A percentile compares a stretch with the other conserved stretches of the same genome.
Evolutionary conservation across 2,888 invertebrate species (phyloP).

Genomic region (Mesorhabditis sp.): DNA sequence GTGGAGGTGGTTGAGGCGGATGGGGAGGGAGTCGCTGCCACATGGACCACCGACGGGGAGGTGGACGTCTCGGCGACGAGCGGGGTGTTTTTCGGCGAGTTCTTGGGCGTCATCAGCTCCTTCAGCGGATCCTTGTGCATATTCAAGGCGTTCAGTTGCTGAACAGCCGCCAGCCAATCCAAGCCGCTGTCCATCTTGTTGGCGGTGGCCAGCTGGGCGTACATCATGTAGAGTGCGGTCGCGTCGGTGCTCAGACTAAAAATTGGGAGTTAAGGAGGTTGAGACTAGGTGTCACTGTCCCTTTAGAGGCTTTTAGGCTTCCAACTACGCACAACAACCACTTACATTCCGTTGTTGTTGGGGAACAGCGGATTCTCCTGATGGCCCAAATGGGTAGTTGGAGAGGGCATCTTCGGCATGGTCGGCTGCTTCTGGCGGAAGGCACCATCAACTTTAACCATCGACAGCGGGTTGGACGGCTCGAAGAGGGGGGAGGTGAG

Average conservation of each 20-base stretch:
- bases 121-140: neutral
- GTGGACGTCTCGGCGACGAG: neutral
- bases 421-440: slow-evolving; percentile 22
- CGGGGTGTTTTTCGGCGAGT: slow-evolving; percentile 2
- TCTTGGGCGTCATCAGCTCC: slow-evolving; percentile 3
- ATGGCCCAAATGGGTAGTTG: slow-evolving; percentile 17
- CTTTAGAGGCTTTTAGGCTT: no score
- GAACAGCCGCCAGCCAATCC: slow-evolving; percentile 3
- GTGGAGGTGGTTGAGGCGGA: neutral
- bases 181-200: slow-evolving; percentile 2
- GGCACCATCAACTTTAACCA: slow-evolving; percentile 34
- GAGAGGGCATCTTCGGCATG: slow-evolving; percentile 19
- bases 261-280: neutral
- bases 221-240: slow-evolving; percentile 2
- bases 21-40: neutral
- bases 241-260: neutral
- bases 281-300: neutral
- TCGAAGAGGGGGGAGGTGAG: slow-evolving; percentile 21
- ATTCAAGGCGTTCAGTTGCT: neutral
- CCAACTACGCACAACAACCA: neutral
- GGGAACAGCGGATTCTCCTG: slow-evolving; percentile 27
- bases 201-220: slow-evolving; percentile 3
- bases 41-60: neutral
- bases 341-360: slow-evolving; percentile 23
- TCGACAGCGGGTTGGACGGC: slow-evolving; percentile 23